Percentiles rank a stretch among this genome's conserved stretches.
Conservation (phyloP, 2,113 vertebrate genomes). For the Apistogramma diplotaenia region DNA sequence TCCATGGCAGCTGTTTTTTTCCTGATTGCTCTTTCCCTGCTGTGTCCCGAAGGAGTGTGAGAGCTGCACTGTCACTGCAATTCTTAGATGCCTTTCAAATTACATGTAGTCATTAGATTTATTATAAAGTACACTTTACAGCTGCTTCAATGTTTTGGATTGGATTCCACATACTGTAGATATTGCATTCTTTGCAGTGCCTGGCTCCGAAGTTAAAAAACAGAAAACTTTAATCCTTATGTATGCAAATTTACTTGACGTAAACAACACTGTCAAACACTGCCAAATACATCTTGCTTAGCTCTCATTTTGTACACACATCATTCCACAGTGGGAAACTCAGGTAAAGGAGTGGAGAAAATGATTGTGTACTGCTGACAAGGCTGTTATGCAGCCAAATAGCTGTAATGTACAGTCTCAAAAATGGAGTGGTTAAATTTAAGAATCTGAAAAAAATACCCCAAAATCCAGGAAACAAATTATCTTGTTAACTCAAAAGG, state of each 20-base stretch:
- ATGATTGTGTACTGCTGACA: slow-evolving; percentile 39
- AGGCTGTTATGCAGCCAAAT: slow-evolving; percentile 40
- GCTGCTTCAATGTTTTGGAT: neutral
- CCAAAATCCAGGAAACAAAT: slow-evolving; percentile 15
- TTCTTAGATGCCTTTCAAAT: neutral
- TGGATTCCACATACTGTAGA: neutral
- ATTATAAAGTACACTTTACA: neutral
- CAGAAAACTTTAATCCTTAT: neutral
- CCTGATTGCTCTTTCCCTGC: neutral
- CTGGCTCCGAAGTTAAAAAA: neutral
- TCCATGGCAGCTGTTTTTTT: neutral
- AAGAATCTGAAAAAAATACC: slow-evolving; percentile 17
- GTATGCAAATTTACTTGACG: neutral
- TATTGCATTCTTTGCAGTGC: neutral
- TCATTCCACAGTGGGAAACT: neutral
- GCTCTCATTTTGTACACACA: slow-evolving; percentile 1
- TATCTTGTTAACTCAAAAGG: neutral
- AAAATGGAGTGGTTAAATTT: slow-evolving; percentile 33
- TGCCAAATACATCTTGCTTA: slow-evolving; percentile 1
- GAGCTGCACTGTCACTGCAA: neutral
- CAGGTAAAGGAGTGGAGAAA: neutral
- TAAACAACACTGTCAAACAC: slow-evolving; percentile 2
- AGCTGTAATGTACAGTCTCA: slow-evolving; percentile 35
- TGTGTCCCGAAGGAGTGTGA: neutral
- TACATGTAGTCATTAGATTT: neutral